Evolutionary conservation across 2,888 invertebrate species (phyloP).

Genomic region (Lithodes maja): DNA sequence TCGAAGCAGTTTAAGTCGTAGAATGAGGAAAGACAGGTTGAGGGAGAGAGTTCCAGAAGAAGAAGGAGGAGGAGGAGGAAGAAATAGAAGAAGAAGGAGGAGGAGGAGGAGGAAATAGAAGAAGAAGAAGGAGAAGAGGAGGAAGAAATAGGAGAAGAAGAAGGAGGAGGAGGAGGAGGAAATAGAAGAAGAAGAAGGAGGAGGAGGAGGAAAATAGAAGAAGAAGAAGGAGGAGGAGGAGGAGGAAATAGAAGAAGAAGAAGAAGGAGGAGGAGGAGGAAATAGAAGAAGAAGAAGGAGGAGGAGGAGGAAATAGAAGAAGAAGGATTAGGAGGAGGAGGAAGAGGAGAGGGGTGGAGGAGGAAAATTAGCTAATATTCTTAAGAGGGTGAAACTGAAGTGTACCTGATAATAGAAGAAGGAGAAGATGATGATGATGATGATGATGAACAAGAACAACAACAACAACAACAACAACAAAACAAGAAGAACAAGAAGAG

Average conservation of each 20-base stretch:
- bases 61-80: background rate
- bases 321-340: background rate
- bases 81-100: too few species aligned
- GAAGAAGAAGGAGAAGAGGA: conserved; percentile 8
- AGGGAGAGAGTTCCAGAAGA: background rate
- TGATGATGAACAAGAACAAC: too few species aligned
- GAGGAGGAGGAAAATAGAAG: background rate
- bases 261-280: background rate
- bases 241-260: background rate
- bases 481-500: too few species aligned
- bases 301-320: background rate
- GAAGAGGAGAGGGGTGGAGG: background rate
- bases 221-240: background rate
- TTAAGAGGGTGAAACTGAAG: too few species aligned
- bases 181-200: background rate
- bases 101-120: background rate
- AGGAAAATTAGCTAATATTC: too few species aligned
- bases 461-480: too few species aligned
- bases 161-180: background rate
- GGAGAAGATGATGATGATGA: background rate
- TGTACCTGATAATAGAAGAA: background rate
- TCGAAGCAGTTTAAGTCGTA: background rate
- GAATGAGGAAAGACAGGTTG: conserved; percentile 4
- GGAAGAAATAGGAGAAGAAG: conserved; percentile 7
- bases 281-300: background rate